phyloP scores from a whole-genome alignment of 2,113 vertebrate genomes.

The Microcebus tavaratra region DNA sequence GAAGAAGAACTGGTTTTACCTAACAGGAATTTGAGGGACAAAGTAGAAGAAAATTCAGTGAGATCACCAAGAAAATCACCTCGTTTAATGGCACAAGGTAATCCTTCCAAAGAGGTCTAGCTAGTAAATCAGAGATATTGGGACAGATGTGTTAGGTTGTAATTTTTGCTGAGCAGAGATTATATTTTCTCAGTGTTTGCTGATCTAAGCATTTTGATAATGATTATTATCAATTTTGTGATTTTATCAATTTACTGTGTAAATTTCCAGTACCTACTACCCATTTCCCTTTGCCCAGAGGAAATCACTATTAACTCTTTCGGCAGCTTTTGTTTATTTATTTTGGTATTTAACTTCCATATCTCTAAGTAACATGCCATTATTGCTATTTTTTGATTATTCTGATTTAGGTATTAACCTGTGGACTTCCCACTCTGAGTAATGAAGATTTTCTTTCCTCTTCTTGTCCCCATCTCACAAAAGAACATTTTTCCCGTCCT shows the following conservation, averaged over 20 bases:
- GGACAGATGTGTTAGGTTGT: conserved; percentile 7
- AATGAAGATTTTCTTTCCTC: background rate
- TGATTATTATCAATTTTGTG: background rate
- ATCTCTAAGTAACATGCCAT: background rate
- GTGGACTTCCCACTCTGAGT: background rate
- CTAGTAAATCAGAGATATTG: conserved; percentile 29
- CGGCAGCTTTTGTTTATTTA: background rate
- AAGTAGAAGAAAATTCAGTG: conserved; percentile 83
- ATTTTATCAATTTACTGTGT: background rate
- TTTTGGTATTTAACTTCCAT: conserved; percentile 7
- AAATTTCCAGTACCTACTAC: background rate
- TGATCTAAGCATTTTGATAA: conserved; percentile 3
- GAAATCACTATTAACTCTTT: conserved; percentile 14
- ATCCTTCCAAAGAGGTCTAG: conserved; percentile 59
- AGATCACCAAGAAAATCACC: conserved; percentile 89
- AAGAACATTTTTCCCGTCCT: background rate
- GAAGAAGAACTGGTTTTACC: conserved; percentile 87
- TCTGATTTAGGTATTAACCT: background rate
- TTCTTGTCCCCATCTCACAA: background rate
- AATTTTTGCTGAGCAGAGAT: background rate
- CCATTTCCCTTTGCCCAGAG: background rate
- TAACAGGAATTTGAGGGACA: conserved; percentile 85
- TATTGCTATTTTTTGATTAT: background rate
- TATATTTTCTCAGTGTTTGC: background rate
- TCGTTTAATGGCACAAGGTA: conserved; percentile 90